A percentile compares a stretch with the other conserved stretches of the same genome.
phyloP scores from a whole-genome alignment of 2,797 vertebrate genomes.

The Gila robusta region DNA sequence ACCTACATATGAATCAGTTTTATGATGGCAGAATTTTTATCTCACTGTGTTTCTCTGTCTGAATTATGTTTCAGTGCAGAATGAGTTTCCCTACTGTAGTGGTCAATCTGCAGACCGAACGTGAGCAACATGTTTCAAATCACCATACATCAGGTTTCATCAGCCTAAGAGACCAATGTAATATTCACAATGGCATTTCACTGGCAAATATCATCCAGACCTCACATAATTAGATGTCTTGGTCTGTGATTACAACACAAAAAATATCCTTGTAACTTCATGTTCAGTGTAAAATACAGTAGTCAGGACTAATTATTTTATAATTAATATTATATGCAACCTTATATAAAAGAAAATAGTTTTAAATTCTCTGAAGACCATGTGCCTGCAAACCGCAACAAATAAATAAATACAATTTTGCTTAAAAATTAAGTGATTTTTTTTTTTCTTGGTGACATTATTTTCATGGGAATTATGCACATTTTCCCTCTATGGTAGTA shows the following conservation, averaged over 20 bases:
- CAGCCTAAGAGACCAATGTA: not conserved
- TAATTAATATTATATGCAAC: too few species aligned
- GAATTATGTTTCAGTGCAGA: not conserved
- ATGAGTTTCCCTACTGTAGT: not conserved
- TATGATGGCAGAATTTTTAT: not conserved
- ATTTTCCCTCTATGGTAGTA: not conserved
- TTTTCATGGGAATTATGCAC: not conserved
- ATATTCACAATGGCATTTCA: not conserved
- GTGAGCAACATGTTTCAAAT: not conserved
- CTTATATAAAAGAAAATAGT: not conserved
- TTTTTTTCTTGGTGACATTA: too few species aligned
- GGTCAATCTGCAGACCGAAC: not conserved
- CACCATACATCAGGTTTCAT: slow-evolving; percentile 17
- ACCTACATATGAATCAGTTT: not conserved
- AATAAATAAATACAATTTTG: not conserved
- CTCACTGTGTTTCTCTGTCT: not conserved
- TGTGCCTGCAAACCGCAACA: not conserved
- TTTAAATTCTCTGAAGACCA: not conserved
- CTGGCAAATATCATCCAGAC: not conserved
- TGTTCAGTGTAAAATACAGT: not conserved
- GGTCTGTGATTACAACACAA: not conserved
- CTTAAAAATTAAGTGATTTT: too few species aligned
- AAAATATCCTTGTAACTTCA: not conserved
- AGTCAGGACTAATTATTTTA: too few species aligned
- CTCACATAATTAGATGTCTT: not conserved